These are phyloP conservation scores for Popillia japonica DNA, from an alignment of 1,140 invertebrate genomes.

Conservation along the genomic window DNA sequence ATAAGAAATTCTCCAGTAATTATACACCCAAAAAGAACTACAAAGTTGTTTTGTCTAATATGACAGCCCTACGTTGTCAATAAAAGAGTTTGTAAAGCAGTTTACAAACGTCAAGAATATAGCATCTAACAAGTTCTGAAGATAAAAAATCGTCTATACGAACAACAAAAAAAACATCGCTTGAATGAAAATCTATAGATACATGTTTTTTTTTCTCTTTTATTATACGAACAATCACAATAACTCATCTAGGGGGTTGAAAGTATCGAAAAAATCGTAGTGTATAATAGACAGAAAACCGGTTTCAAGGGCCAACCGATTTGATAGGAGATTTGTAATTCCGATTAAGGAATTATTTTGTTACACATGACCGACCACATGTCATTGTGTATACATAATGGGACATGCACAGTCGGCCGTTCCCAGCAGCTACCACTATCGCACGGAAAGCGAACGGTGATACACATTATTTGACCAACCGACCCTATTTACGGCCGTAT, in stretches of 20 bases:
- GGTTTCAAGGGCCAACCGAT: not conserved
- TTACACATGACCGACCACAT: not conserved
- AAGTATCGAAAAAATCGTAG: not conserved
- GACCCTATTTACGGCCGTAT: not conserved
- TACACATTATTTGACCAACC: not conserved
- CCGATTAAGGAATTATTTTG: slow-evolving; percentile 18
- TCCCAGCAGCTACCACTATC: not conserved
- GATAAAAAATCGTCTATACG: not conserved
- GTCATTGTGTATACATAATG: slow-evolving; percentile 11
- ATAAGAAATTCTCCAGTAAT: too few species aligned
- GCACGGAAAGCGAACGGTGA: not conserved
- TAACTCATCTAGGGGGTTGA: not conserved
- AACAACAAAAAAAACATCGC: not conserved
- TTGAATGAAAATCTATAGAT: not conserved
- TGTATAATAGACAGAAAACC: not conserved
- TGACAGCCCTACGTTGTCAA: too few species aligned
- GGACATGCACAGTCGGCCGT: not conserved
- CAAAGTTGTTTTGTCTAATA: too few species aligned
- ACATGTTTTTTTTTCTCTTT: not conserved
- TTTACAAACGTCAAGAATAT: too few species aligned
- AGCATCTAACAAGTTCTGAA: too few species aligned
- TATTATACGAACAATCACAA: not conserved
- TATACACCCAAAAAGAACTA: too few species aligned
- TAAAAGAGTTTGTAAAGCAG: too few species aligned
- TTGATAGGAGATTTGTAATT: slow-evolving; percentile 15